Base-by-base conservation (phyloP, 2,888 invertebrate species). In the Nomada ruficornis region DNA sequence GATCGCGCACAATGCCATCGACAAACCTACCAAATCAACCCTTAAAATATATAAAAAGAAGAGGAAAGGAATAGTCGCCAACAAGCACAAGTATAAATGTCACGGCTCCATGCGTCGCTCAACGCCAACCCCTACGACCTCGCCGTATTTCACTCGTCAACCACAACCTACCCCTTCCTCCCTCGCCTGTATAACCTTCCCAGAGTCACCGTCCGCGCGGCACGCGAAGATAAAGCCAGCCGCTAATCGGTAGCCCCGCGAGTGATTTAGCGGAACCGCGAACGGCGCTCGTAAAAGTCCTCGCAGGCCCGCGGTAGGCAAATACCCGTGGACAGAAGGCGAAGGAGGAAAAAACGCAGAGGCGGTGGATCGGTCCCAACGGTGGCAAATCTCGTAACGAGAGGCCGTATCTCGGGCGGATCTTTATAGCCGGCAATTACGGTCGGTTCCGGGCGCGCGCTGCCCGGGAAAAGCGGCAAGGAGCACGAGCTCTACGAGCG, bases 381-480 rank as follows among this genome's bases (percentile, higher is more conserved):
- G 88, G 87, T 88, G 88, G 89, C 88, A 88, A 88, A 88, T 88
- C 88, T 86, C 84, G 80, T 88, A 88, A 88, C 87, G 85, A 87
- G 80, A 77, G 82, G 77, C 82, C 86, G 83, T 88, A 88, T 85
- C 83, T 88, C 82, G 84, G 72, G 64, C 70, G 86, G 86, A 90
- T 90, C 87, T 90, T 90, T 90, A 90, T 90, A 89, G 86, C 80
- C 85, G 85, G 87, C 89, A 90, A 90, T 89, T 90, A 90, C 89
- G 72, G 71, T 64, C 73, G 80, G 83, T 87, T 84, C 86, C 88
- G 88, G 79, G 75, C 80, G 71, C 78, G 79, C 67, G 69, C 77
- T 72, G 59, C 52, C 79, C 75, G 86, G 78, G 81, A 84, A 85
- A 73, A 73, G 80, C 80, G n/a, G 65, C 57, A 59, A 57, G 70